Evolutionary conservation across 2,888 invertebrate genomes (phyloP), one percentile per base, ranked within the genome.

Genomic region (Plutella xylostella): DNA sequence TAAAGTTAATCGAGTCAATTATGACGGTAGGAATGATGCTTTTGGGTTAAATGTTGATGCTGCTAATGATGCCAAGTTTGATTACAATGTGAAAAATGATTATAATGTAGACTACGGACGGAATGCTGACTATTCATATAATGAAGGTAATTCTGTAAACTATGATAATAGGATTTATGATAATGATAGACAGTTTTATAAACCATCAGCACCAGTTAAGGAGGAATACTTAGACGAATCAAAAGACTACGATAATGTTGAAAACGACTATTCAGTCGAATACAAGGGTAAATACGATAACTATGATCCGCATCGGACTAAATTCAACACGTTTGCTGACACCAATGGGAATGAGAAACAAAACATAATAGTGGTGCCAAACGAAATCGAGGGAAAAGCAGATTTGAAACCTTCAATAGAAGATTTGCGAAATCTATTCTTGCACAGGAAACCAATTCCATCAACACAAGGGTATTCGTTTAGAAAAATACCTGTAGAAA

Each of bases 171-270:
- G n/a, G n/a, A 28, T 12, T 28, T 28, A 28, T 28, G 28, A 28
- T 12, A 28, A 28, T 28, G n/a, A 3, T 12, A 9, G 28, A 3
- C 28, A 28, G n/a, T 9, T 12, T 9, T 28, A 28, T n/a, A 9
- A 28, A 28, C 4, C 28, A 50, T 33, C 51, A 55, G 20, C 52
- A 55, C 19, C 19, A 4, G 37, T n/a, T 11, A 19, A 37, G n/a
- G 11, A 19, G 5, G 19, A 37, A 30, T 72, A 74, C 41, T 46
- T 62, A 15, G 72, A 72, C 41, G 49, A 47, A n/a, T 68, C 72
- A 0, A 74, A 73, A 56, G 80, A 82, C 49, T 65, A 68, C 45
- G 65, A 66, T n/a, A 63, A 58, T 11, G 70, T n/a, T n/a, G n/a
- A n/a, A n/a, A 57, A 39, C 35, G 68, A 83, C 51, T 75, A 77